phyloP scores from a whole-genome alignment of 2,888 invertebrate species.

The Amphiduros pacificus region DNA sequence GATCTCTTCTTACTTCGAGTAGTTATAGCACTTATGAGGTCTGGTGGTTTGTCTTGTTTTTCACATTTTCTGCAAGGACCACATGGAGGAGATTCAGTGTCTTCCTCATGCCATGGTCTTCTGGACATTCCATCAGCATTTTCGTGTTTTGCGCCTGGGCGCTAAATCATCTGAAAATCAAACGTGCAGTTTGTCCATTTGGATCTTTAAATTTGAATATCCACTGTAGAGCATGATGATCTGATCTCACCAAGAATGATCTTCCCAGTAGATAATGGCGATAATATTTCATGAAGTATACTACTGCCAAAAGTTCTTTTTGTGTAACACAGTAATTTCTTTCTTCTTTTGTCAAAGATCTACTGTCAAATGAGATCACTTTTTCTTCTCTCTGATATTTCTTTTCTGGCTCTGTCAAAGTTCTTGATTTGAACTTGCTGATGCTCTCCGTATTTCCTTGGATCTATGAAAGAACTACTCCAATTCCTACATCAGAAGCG shows the following conservation, averaged over 20 bases:
- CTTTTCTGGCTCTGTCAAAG: too few relatives aligned
- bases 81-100: too few relatives aligned
- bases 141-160: background rate
- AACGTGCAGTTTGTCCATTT: conserved; percentile 17
- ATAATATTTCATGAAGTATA: conserved; percentile 32
- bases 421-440: too few relatives aligned
- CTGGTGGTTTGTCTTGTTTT: too few relatives aligned
- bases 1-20: too few relatives aligned
- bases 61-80: too few relatives aligned
- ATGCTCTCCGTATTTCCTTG: too few relatives aligned
- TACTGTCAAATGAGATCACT: conserved; percentile 24
- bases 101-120: too few relatives aligned
- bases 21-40: too few relatives aligned
- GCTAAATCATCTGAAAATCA: conserved; percentile 1
- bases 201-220: conserved; percentile 23
- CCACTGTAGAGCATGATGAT: conserved; percentile 34
- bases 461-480: too few relatives aligned
- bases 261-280: conserved; percentile 31
- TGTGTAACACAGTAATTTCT: conserved; percentile 24
- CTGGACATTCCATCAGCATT: conserved; percentile 15
- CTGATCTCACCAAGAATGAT: conserved; percentile 30
- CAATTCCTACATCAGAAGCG: too few relatives aligned
- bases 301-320: conserved; percentile 22
- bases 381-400: conserved; percentile 23
- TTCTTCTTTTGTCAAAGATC: conserved; percentile 21